Evolutionary conservation across 2,113 vertebrate species (phyloP), one percentile per base, ranked within the genome.

Genomic region (Elaphurus davidianus): DNA sequence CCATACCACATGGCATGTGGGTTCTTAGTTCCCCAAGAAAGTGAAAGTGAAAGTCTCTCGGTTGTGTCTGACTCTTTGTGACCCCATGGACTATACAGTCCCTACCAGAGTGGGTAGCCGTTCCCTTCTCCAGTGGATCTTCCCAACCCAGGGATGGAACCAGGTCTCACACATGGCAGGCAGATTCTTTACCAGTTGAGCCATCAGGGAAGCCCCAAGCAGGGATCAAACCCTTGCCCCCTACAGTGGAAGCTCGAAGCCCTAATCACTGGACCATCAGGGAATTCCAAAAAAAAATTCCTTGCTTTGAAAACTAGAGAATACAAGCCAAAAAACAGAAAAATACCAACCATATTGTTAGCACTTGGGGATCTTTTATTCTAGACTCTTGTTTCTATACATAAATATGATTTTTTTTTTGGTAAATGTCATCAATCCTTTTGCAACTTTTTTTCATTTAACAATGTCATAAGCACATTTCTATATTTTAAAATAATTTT

Each of bases 401-500:
- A 71, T 67, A 62, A 86, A 76, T 90, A 79, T 28, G 19, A 59
- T 43, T 19, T 47, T 60, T 95, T 95, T 91, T 93, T 60, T 36
- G 14, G 11, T 90, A 96, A 92, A 98, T 67, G 21, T 21, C 16
- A 50, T 64, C 8, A 43, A 50, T 50, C 9, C 67, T 96, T 88
- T 94, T 88, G 8, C 17, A 91, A 50, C 6, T 50, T 94, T n/a
- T 67, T 64, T 94, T 82, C 50, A 47, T 90, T 97, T 89, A 95
- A 64, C 28, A 55, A 36, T 62, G 43, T 81, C 79, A 50, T 74
- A 33, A 91, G 83, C 3, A 17, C 55, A 79, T 62, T 79, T 91
- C 59, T 88, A 76, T 40, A 74, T 83, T 62, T 93, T 64, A 84
- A 82, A 67, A 59, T 36, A 62, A 21, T 84, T 30, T 79, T 79